phyloP scores from a whole-genome alignment of 2,797 vertebrate species.

The Alcedo quadribrachys region DNA sequence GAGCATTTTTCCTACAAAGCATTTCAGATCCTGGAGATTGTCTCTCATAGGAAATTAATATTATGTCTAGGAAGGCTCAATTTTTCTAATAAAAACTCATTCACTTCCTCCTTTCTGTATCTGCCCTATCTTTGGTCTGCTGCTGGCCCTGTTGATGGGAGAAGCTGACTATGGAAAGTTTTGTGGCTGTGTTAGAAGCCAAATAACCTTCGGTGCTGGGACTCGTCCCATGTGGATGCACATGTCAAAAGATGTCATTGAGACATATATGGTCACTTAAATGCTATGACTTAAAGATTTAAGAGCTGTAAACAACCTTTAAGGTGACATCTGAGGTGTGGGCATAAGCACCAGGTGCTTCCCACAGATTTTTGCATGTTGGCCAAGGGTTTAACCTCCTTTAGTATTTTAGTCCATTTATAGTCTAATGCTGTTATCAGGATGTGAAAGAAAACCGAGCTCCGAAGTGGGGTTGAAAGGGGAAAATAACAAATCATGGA shows the following conservation, averaged over 20 bases:
- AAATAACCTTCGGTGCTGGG: not conserved
- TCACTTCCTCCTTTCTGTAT: not conserved
- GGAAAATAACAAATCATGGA: not conserved
- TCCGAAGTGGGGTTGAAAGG: not conserved
- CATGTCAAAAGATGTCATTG: accelerated
- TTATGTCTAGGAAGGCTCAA: not conserved
- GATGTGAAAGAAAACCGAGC: not conserved
- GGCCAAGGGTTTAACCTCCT: not conserved
- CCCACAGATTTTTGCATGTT: not conserved
- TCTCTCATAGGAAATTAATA: not conserved
- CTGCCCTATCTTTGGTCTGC: not conserved
- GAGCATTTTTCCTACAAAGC: not conserved
- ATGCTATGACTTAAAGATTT: not conserved
- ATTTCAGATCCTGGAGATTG: not conserved
- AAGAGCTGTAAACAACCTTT: not conserved
- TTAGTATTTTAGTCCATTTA: not conserved
- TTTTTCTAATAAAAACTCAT: not conserved
- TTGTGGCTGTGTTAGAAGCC: not conserved
- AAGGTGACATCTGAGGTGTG: not conserved
- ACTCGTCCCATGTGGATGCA: not conserved
- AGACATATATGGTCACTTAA: accelerated
- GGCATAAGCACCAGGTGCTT: not conserved
- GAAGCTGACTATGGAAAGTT: not conserved
- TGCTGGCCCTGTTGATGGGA: not conserved
- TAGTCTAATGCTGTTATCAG: not conserved